These are phyloP conservation scores for Heliconius erato DNA, from an alignment of 2,888 invertebrate genomes.

Conservation along the genomic window DNA sequence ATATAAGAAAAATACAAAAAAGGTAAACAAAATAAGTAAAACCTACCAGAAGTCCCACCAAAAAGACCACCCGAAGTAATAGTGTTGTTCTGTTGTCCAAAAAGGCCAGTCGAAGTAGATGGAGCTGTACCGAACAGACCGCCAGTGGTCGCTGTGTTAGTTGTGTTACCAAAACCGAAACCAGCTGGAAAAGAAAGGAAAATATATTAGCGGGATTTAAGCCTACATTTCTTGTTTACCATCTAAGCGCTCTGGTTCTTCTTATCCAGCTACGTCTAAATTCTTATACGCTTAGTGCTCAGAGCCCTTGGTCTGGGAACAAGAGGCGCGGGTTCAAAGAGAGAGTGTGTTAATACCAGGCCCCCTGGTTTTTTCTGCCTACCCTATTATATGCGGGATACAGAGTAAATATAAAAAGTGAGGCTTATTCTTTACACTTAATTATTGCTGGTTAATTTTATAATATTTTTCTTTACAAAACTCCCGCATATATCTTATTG, in stretches of 20 bases:
- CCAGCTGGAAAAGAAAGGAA: slow-evolving; percentile 59
- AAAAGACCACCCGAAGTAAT: slow-evolving; percentile 87
- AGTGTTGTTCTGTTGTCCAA: slow-evolving; percentile 87
- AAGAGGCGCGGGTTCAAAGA: neutral
- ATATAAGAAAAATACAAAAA: neutral
- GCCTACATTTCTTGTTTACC: neutral
- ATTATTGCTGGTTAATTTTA: no score
- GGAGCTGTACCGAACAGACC: slow-evolving; percentile 73
- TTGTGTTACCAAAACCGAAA: slow-evolving; percentile 86
- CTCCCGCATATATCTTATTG: no score
- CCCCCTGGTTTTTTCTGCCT: no score
- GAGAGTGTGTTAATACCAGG: no score
- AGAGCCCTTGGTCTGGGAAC: neutral
- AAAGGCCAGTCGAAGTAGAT: slow-evolving; percentile 85
- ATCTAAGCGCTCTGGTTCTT: neutral
- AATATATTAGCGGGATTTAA: no score
- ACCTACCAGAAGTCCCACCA: slow-evolving; percentile 76
- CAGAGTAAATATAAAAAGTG: no score
- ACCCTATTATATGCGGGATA: no score
- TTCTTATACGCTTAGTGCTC: no score
- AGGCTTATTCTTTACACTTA: no score
- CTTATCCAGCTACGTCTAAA: no score
- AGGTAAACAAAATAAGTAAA: neutral
- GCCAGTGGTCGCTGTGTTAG: slow-evolving; percentile 71
- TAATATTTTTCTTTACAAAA: no score